Evolutionary conservation across 1,140 invertebrate species (phyloP), one percentile per base, ranked within the genome.

Genomic region (Saccostrea cuccullata): DNA sequence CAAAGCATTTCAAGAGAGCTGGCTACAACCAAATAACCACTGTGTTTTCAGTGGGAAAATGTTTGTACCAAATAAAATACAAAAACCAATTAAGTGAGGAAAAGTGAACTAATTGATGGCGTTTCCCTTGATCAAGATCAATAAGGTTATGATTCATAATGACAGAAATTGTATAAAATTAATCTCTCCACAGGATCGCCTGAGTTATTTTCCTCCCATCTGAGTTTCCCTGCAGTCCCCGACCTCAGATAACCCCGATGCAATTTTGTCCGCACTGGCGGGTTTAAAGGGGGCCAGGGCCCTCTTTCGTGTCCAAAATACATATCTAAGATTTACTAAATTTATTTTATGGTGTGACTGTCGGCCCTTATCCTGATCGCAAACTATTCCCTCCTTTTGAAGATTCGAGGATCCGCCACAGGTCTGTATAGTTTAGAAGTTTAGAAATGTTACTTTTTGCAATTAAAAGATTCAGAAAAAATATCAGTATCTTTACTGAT

Each of bases 81-180:
- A n/a, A 20, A 64, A 64, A 64, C n/a, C 58, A 64, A 64, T 64
- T 64, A n/a, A 64, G 58, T n/a, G 17, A 64, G 58, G 17, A 17
- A n/a, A 64, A 64, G 58, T 64, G n/a, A 64, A 64, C 58, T 64
- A 64, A 64, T 64, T 64, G 58, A 64, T 64, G 58, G 15, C 15
- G 58, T 20, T 64, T 64, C 15, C 58, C 17, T 64, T 64, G 58
- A 64, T 64, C 58, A 20, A 64, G 58, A 64, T n/a, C 58, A 64
- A 64, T 64, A n/a, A 20, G 17, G 13, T 64, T 64, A 64, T 64
- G 58, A 64, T 64, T 64, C 58, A 64, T 64, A 64, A 17, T 64
- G 58, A 64, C 58, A 64, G 58, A 20, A 64, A 64, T 64, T 64
- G 58, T 17, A 64, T 20, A 64, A 64, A 64, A 64, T 20, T 64